Conservation (phyloP, 2,113 vertebrate species). For the Desmodus rotundus region DNA sequence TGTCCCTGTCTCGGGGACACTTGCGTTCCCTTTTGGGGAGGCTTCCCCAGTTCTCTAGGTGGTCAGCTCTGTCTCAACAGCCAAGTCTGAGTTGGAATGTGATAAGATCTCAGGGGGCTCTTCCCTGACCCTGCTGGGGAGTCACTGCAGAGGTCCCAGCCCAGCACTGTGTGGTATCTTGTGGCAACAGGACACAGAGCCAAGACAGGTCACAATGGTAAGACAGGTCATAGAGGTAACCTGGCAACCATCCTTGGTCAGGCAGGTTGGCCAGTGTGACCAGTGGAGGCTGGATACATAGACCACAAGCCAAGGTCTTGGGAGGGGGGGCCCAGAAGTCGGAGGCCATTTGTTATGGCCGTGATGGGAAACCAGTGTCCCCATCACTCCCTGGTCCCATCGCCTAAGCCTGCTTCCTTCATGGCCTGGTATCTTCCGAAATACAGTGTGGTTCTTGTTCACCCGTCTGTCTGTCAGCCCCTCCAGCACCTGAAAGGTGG, state of each 20-base stretch:
- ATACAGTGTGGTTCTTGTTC: too few relatives aligned
- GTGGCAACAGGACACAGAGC: not conserved
- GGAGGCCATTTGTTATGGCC: not conserved
- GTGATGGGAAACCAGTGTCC: not conserved
- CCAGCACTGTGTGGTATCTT: not conserved
- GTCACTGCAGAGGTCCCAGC: not conserved
- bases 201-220: not conserved
- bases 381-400: not conserved
- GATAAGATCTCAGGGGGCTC: not conserved
- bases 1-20: accelerated
- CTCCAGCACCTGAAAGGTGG: not conserved
- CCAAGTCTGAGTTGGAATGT: accelerated
- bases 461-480: not conserved
- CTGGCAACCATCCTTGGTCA: not conserved
- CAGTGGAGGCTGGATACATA: not conserved
- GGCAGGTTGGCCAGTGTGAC: not conserved
- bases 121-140: not conserved
- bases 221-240: not conserved
- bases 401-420: not conserved
- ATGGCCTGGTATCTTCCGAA: too few relatives aligned
- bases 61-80: not conserved
- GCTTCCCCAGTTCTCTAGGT: accelerated
- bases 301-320: accelerated
- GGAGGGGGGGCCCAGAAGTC: not conserved
- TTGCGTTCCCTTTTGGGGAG: accelerated